Conservation (phyloP, 2,797 vertebrate genomes). For the Microctenopoma stevenorrisi region DNA sequence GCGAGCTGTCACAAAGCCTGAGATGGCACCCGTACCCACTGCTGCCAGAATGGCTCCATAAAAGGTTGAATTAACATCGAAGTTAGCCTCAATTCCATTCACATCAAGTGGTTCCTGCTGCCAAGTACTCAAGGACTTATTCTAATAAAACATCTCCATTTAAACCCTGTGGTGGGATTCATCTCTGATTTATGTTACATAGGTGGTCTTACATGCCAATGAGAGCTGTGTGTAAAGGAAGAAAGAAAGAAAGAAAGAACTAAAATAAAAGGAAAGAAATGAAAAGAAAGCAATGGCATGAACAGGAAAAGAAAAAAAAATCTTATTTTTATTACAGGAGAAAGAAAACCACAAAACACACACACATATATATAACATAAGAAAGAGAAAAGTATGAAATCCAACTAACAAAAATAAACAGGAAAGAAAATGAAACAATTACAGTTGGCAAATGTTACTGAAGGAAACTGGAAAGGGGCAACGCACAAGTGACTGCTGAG, state of each 20-base stretch:
- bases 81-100: constrained; percentile 70
- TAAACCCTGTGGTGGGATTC: constrained; percentile 64
- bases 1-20: constrained; percentile 80
- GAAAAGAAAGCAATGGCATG: background rate
- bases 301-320: background rate
- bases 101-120: constrained; percentile 49
- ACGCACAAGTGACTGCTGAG: background rate
- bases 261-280: background rate
- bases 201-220: constrained; percentile 41
- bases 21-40: constrained; percentile 40
- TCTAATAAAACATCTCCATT: constrained; percentile 65
- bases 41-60: constrained; percentile 56
- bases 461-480: background rate
- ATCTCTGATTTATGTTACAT: constrained; percentile 57
- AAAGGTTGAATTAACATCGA: constrained; percentile 80
- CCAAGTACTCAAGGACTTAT: constrained; percentile 42
- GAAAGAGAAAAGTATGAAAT: too few species aligned
- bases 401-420: too few species aligned
- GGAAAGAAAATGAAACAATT: background rate
- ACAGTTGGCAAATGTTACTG: background rate
- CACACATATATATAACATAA: background rate
- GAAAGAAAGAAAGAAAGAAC: background rate
- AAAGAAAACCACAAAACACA: background rate
- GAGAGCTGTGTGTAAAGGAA: constrained; percentile 23
- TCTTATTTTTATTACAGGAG: background rate